Evolutionary conservation across 2,797 vertebrate species (phyloP), one percentile per base, ranked within the genome.

Genomic region (Coregonus suidteri): DNA sequence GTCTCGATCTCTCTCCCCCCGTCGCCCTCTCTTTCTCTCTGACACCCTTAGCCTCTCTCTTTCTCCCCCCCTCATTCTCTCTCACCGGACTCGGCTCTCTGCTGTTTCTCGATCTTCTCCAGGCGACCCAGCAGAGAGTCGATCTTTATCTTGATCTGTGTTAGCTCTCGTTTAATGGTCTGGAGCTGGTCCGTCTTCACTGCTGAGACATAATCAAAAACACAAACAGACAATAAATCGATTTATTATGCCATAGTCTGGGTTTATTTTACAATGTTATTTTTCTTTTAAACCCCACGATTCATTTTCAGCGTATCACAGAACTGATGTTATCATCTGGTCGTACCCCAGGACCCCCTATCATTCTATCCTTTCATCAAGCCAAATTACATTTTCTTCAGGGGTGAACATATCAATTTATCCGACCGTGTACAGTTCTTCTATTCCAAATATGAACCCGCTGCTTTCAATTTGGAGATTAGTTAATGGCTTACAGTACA

Each of bases 71-170:
- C 37, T 20, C 34, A 31, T 66, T 35, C 52, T 75, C 79, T 1
- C 97, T 94, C 91, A 98, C 98, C 97, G 77, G 94, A 93, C 87
- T 99, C 96, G 14, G 89, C 95, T 90, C 96, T 96, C 93, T 98
- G 98, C 92, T 98, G 98, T 87, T 98, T 99, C 94, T 99, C 98
- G 82, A 99, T 99, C 94, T 98, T 99, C 92, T 99, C 98, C 95
- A 99, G 95, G 75, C 97, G 97, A 78, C 97, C 97, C 91, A 99
- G 94, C 91, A 99, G 95, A 85, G 97, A 98, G 95, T 99, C 98
- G 83, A 99, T 98, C 95, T 98, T 99, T 88, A 96, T 94, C 96
- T 99, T 99, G 92, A 99, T 99, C 94, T 99, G 98, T 77, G 96
- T 98, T 93, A 99, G 95, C 94, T 99, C 98, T 88, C 97, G 96